Percentiles rank a stretch among this genome's conserved stretches.
Evolutionary conservation across 2,888 invertebrate genomes (phyloP).

Genomic region (Pristionchus japonicus): DNA sequence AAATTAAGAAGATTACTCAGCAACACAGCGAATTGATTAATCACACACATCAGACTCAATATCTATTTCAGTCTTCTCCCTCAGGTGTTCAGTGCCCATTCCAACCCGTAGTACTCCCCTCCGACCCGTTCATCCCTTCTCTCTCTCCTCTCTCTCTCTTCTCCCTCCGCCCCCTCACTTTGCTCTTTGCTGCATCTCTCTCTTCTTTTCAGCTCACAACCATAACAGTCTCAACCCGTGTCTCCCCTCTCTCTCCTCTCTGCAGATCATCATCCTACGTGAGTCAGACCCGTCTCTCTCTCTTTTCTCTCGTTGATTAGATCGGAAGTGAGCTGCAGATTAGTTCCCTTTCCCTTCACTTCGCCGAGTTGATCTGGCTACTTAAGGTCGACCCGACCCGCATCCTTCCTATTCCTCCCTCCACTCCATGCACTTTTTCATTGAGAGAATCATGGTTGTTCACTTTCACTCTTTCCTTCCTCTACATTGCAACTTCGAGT

Average conservation of each 20-base stretch:
- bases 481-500: too few species aligned
- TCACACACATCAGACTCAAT: not conserved
- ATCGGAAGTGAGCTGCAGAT: slow-evolving; percentile 29
- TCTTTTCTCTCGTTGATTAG: not conserved
- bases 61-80: not conserved
- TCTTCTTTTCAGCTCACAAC: not conserved
- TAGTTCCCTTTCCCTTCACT: not conserved
- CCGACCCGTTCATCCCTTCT: too few species aligned
- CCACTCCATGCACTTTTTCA: slow-evolving; percentile 17
- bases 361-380: not conserved
- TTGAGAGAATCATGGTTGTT: slow-evolving; percentile 9
- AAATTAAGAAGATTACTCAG: not conserved
- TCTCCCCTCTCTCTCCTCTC: not conserved
- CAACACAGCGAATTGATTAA: not conserved
- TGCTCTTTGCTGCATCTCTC: not conserved
- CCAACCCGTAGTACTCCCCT: not conserved
- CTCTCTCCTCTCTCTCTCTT: not conserved
- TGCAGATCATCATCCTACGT: not conserved
- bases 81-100: not conserved
- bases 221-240: not conserved
- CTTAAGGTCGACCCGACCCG: slow-evolving; percentile 35
- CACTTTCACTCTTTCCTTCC: not conserved
- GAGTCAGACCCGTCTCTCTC: slow-evolving; percentile 10
- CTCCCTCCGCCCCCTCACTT: slow-evolving; percentile 6
- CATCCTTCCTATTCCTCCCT: not conserved